Evolutionary conservation across 2,113 vertebrate species (phyloP), one percentile per base, ranked within the genome.

Genomic region (Callithrix jacchus): DNA sequence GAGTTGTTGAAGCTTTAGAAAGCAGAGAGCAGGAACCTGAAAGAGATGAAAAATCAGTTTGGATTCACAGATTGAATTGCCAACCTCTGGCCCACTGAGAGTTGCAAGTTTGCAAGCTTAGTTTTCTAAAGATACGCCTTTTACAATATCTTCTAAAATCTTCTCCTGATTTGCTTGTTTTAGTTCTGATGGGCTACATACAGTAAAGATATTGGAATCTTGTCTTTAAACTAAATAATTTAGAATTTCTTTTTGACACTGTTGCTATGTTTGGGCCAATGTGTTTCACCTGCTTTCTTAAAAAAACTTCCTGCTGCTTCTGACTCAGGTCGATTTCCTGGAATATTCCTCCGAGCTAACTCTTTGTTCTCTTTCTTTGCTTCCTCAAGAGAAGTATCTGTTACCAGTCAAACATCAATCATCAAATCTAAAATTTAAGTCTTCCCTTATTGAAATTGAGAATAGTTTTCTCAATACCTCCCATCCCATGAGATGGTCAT

Each of bases 21-120:
- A 91, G 64, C 45, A 74, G 74, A 89, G 25, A 91, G 25, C 54
- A 89, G 42, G 49, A 20, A 80, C 89, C 54, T 49, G 73, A 89
- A 86, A 86, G 74, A 89, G 68, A 80, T 32, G 42, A 96, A 94
- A 49, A 93, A 89, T 95, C 93, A 61, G 87, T 91, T 25, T 89
- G 64, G 42, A 89, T 93, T 97, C 82, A 96, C 11, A 89, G 86
- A 91, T 54, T 12, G 13, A 94, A 84, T n/a, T 77, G 61, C 54
- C 37, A 58, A 11, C 32, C 56, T 74, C 37, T 66, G 77, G 89
- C 42, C 7, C 61, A 47, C 49, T 25, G 77, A 86, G 89, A 74
- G n/a, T 86, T 93, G 86, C 49, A 32, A 71, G 73, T 58, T 88
- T 92, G 25, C 52, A 89, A 79, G 47, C 25, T 27, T 74, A 23